Percentiles rank a stretch among this genome's conserved stretches.
These are phyloP conservation scores for Gallirallus australis DNA, from an alignment of 2,797 vertebrate species.

Conservation along the genomic window DNA sequence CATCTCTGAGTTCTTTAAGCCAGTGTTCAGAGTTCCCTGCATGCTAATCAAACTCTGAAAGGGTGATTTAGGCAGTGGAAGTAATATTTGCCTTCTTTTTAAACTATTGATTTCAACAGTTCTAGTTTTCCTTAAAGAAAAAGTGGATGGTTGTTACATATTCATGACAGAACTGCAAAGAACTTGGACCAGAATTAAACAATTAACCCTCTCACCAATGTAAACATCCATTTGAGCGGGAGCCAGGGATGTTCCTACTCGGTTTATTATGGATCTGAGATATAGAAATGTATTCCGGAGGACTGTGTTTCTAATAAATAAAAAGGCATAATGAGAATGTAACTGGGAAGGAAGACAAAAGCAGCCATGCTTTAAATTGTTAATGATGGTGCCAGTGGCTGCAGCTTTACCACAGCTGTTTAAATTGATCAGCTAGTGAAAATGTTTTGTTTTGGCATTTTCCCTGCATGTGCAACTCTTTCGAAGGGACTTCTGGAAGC, in stretches of 20 bases:
- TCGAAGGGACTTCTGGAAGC: conserved; percentile 62
- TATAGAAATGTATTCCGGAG: conserved; percentile 70
- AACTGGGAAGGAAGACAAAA: conserved; percentile 78
- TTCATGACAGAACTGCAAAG: conserved; percentile 54
- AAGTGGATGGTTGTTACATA: conserved; percentile 38
- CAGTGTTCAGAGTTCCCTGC: neutral
- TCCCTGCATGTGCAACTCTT: conserved; percentile 66
- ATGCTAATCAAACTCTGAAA: neutral
- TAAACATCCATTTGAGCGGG: conserved; percentile 61
- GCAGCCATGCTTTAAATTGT: conserved; percentile 81
- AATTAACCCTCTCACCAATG: conserved; percentile 66
- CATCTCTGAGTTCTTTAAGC: neutral
- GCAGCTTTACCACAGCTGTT: conserved; percentile 74
- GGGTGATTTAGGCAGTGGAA: neutral
- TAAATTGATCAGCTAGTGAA: conserved; percentile 72
- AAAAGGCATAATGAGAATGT: conserved; percentile 77
- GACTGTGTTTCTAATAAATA: conserved; percentile 79
- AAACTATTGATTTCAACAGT: conserved; percentile 14
- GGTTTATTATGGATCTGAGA: conserved; percentile 65
- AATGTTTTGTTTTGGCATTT: conserved; percentile 68
- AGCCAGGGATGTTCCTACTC: conserved; percentile 44
- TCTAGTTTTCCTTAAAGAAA: conserved; percentile 23
- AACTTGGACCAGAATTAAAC: conserved; percentile 64
- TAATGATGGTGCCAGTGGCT: conserved; percentile 77
- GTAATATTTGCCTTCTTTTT: neutral